Evolutionary conservation across 2,888 invertebrate genomes (phyloP).

Genomic region (Dolichomitus sp.): DNA sequence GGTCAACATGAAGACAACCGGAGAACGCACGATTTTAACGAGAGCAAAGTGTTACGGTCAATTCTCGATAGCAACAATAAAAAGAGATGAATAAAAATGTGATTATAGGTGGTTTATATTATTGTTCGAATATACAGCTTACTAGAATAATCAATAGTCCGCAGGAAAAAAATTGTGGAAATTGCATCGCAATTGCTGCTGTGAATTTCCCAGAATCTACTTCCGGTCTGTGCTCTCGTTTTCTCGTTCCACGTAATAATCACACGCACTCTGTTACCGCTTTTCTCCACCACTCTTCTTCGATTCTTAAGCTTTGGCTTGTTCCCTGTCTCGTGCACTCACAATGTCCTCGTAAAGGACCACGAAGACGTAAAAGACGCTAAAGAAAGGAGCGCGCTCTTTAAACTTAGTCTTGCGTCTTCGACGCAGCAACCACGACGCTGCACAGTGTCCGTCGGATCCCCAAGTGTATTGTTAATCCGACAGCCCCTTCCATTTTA

Average conservation of each 20-base stretch:
- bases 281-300: slow-evolving; percentile 9
- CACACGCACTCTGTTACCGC: slow-evolving; percentile 8
- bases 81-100: slow-evolving; percentile 14
- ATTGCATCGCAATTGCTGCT: slow-evolving; percentile 32
- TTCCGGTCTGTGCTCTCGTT: slow-evolving; percentile 23
- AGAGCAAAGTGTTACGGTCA: slow-evolving; percentile 24
- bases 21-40: slow-evolving; percentile 11
- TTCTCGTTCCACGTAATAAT: slow-evolving; percentile 30
- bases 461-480: slow-evolving; percentile 57
- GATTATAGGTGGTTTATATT: slow-evolving; percentile 6
- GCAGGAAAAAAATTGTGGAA: slow-evolving; percentile 12
- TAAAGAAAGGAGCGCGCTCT: slow-evolving; percentile 18
- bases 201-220: not conserved
- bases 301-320: slow-evolving; percentile 13
- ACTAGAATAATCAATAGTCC: slow-evolving; percentile 61
- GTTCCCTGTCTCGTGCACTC: slow-evolving; percentile 30
- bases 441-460: slow-evolving; percentile 51
- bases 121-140: slow-evolving; percentile 44
- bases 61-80: slow-evolving; percentile 1
- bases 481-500: slow-evolving; percentile 53
- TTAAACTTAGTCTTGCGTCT: slow-evolving; percentile 52
- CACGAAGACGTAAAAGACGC: slow-evolving; percentile 19
- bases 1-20: slow-evolving; percentile 36
- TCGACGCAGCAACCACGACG: slow-evolving; percentile 57
- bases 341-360: slow-evolving; percentile 21